phyloP scores from a whole-genome alignment of 2,113 vertebrate genomes.

The Odocoileus hemionus region DNA sequence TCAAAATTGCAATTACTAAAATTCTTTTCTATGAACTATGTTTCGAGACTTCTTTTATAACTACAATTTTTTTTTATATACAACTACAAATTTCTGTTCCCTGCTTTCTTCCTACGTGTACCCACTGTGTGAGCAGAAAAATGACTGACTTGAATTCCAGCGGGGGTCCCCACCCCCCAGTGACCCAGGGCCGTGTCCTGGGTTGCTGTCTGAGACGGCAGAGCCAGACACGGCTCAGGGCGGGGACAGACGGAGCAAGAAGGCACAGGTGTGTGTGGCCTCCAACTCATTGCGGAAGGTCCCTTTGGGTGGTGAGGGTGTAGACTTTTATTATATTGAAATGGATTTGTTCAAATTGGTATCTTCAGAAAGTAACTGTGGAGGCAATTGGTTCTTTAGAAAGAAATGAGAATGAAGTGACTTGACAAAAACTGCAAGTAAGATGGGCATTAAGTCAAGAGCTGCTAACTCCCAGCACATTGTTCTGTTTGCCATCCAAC shows the following conservation, averaged over 20 bases:
- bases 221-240: neutral
- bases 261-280: neutral
- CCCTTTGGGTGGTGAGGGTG: neutral
- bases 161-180: rapidly evolving
- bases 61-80: neutral
- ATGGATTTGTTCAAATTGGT: neutral
- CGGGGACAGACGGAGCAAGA: neutral
- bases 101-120: neutral
- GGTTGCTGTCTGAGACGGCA: neutral
- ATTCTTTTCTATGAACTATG: neutral
- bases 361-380: neutral
- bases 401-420: neutral
- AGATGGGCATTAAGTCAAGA: neutral
- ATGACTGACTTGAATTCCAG: neutral
- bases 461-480: neutral
- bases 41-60: neutral
- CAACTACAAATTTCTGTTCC: neutral
- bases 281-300: neutral
- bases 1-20: neutral
- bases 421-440: neutral
- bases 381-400: neutral
- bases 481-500: neutral
- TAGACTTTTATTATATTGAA: neutral
- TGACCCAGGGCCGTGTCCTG: neutral
- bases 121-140: neutral